Base-by-base conservation (phyloP, 2,113 vertebrate genomes). In the Rhea americana region DNA sequence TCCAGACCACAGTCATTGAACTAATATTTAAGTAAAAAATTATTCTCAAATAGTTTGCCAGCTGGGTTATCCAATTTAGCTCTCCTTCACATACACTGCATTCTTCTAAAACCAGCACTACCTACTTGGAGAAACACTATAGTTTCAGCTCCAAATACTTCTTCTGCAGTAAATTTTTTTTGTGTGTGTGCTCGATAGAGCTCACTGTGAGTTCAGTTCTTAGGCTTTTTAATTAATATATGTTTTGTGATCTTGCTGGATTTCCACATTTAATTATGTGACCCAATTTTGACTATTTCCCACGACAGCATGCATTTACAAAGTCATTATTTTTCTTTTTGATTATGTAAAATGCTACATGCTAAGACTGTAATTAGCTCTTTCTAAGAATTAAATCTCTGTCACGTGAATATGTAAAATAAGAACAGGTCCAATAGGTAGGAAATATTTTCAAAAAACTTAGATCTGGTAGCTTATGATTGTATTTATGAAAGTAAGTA, bases 191-290 rank as follows among this genome's bases (percentile, higher is more conserved):
- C 11, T 43, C 43, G 82, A 91, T n/a, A 61, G 7, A 87, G 9
- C 14, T 77, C n/a, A 89, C 62, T 78, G 39, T 81, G 48, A 6
- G 63, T 47, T 53, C 13, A 73, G 21, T 91, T 89, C 68, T 62
- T 63, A 47, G 16, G 21, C 1, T 28, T 88, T 92, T 50, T 55
- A 89, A 93, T 72, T 17, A 96, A 50, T 35, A 45, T 67, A 74
- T 86, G 83, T 94, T 92, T 82, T 74, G 45, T 81, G 35, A 86
- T 77, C 30, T 81, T 91, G 13, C 32, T 76, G 65, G 85, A 93
- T 96, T 96, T 87, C 71, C 35, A 77, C 20, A 63, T 88, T 96
- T 94, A 94, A 94, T 89, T 92, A 88, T 45, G 20, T 45, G 13
- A 24, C 83, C 59, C 90, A 65, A 71, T 75, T 35, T 35, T 35